These are phyloP conservation scores for Menura novaehollandiae DNA, from an alignment of 2,113 vertebrate species.

Conservation along the genomic window DNA sequence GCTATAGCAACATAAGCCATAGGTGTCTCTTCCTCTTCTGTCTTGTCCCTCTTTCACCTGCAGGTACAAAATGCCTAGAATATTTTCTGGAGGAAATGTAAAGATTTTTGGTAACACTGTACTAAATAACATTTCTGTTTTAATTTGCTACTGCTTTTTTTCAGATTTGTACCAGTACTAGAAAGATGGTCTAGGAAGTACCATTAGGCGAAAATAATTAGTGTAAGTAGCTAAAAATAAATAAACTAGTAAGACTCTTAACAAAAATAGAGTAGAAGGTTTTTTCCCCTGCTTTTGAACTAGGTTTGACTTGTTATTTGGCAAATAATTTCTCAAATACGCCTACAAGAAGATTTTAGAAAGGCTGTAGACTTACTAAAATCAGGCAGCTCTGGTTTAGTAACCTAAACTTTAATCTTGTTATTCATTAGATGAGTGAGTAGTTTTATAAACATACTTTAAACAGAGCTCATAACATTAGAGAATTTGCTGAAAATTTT, in stretches of 20 bases:
- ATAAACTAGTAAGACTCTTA: not conserved
- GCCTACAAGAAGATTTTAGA: not conserved
- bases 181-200: not conserved
- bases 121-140: not conserved
- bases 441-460: not conserved
- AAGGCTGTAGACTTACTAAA: not conserved
- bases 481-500: not conserved
- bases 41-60: not conserved
- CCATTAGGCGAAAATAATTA: not conserved
- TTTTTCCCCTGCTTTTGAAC: not conserved
- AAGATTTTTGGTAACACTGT: not conserved
- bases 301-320: not conserved
- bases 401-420: not conserved
- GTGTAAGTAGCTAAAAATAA: not conserved
- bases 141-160: not conserved
- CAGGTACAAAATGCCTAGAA: slow-evolving; percentile 29
- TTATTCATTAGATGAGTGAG: not conserved
- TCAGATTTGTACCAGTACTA: not conserved
- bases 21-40: not conserved
- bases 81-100: not conserved
- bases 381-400: not conserved
- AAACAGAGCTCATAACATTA: not conserved
- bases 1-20: slow-evolving; percentile 57
- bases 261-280: not conserved
- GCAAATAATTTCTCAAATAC: not conserved